Conservation (phyloP, 2,888 invertebrate species). For the Linnaemya vulpina region DNA sequence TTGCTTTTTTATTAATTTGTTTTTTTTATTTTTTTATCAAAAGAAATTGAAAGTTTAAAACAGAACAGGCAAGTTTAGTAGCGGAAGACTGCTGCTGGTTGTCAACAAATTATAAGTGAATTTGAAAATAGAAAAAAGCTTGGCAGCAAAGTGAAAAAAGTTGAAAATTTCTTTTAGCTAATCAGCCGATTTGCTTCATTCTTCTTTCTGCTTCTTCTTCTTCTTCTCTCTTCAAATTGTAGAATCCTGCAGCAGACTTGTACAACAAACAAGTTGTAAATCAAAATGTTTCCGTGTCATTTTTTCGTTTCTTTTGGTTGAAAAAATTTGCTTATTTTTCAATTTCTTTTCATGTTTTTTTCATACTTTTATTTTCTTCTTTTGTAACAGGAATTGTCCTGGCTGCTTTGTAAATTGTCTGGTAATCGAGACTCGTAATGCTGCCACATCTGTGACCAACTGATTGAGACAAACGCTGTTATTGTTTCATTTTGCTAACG, state of each 20-base stretch:
- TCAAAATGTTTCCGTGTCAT: conserved; percentile 67
- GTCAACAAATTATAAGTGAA: conserved; percentile 63
- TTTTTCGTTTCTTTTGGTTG: conserved; percentile 21
- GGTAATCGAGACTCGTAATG: not conserved
- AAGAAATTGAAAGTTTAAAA: conserved; percentile 24
- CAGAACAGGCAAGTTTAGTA: conserved; percentile 40
- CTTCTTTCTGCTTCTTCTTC: not conserved
- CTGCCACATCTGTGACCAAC: conserved; percentile 22
- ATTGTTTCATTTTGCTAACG: too few relatives aligned
- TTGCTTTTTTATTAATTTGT: not conserved
- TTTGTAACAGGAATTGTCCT: conserved; percentile 45
- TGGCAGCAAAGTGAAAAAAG: conserved; percentile 31
- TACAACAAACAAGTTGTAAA: conserved; percentile 70
- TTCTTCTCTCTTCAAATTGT: conserved; percentile 21
- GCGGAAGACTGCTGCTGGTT: conserved; percentile 55
- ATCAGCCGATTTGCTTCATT: conserved; percentile 60
- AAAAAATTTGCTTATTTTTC: conserved; percentile 68
- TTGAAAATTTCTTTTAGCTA: conserved; percentile 67
- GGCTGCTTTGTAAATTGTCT: conserved; percentile 52
- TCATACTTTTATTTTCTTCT: not conserved
- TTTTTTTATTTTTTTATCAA: not conserved
- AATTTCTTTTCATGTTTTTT: conserved; percentile 54
- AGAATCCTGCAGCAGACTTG: conserved; percentile 51
- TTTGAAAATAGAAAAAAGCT: conserved; percentile 43
- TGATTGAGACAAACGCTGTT: too few relatives aligned